Conservation (phyloP, 1,140 invertebrate genomes). For the Aphidius gifuensis region DNA sequence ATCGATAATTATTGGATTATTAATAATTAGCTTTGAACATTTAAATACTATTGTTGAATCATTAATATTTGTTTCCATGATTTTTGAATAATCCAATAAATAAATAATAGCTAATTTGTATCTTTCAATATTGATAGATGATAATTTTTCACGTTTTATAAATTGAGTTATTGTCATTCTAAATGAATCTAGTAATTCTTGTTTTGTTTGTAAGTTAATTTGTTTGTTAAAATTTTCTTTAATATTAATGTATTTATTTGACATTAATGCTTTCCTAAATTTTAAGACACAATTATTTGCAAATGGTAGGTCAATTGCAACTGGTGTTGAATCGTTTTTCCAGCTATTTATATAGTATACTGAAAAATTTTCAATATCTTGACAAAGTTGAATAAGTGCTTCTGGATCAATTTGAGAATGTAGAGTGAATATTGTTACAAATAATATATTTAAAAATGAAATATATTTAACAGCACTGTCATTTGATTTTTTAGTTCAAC, state of each 20-base stretch:
- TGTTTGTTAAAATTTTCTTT: conserved; percentile 24
- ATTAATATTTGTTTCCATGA: background rate
- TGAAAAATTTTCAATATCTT: conserved; percentile 31
- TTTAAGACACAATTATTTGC: conserved; percentile 22
- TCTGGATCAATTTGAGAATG: conserved; percentile 42
- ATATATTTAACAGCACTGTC: conserved; percentile 32
- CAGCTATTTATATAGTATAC: conserved; percentile 39
- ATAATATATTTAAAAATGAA: conserved; percentile 21
- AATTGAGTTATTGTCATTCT: conserved; percentile 40
- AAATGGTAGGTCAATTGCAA: conserved; percentile 25
- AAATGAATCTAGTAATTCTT: conserved; percentile 31
- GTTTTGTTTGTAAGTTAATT: conserved; percentile 4
- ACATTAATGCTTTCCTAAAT: conserved; percentile 31
- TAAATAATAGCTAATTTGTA: conserved; percentile 34
- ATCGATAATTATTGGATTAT: conserved; percentile 56
- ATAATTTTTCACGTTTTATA: conserved; percentile 24
- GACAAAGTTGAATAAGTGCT: conserved; percentile 33
- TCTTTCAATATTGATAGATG: conserved; percentile 28
- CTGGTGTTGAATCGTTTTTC: conserved; percentile 20
- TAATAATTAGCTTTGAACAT: conserved; percentile 46
- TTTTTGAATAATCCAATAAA: conserved; percentile 36
- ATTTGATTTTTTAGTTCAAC: conserved; percentile 31
- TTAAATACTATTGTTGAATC: conserved; percentile 13
- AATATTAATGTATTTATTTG: conserved; percentile 20
- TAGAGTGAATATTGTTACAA: conserved; percentile 37